Conservation (phyloP, 2,113 vertebrate genomes). For the Zingel zingel region DNA sequence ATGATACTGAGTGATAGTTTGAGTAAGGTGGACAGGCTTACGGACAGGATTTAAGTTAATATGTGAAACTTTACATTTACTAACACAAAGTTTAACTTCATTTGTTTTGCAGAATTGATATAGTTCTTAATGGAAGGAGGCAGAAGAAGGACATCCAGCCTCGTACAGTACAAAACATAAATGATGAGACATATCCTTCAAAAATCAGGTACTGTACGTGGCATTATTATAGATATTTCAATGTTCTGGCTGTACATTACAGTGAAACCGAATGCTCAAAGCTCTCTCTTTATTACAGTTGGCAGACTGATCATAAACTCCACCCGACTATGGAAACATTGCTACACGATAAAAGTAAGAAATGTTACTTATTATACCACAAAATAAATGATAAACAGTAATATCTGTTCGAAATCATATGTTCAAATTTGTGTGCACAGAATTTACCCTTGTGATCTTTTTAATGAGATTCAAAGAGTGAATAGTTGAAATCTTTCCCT, state of each 20-base stretch:
- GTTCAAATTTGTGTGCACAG: background rate
- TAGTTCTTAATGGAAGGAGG: conserved; percentile 58
- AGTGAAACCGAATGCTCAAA: background rate
- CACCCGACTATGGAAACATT: conserved; percentile 62
- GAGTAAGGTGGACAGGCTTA: background rate
- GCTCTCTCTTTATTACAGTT: conserved; percentile 39
- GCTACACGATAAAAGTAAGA: conserved; percentile 76
- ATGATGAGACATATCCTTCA: conserved; percentile 32
- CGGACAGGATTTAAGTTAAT: background rate
- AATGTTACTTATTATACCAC: background rate
- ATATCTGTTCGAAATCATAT: background rate
- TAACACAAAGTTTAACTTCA: background rate
- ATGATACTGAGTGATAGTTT: background rate
- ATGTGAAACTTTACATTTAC: background rate
- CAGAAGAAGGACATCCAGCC: conserved; percentile 54
- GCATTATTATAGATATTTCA: background rate
- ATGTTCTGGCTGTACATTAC: background rate
- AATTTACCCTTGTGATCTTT: background rate
- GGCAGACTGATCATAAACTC: conserved; percentile 34
- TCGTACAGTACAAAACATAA: conserved; percentile 45
- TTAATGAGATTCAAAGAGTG: background rate
- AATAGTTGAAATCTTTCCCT: background rate
- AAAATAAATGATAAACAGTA: background rate
- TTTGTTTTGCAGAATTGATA: conserved; percentile 56
- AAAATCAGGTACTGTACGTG: conserved; percentile 48